Conservation (phyloP, 2,888 invertebrate species). For the Acanthacorydalis orientalis region DNA sequence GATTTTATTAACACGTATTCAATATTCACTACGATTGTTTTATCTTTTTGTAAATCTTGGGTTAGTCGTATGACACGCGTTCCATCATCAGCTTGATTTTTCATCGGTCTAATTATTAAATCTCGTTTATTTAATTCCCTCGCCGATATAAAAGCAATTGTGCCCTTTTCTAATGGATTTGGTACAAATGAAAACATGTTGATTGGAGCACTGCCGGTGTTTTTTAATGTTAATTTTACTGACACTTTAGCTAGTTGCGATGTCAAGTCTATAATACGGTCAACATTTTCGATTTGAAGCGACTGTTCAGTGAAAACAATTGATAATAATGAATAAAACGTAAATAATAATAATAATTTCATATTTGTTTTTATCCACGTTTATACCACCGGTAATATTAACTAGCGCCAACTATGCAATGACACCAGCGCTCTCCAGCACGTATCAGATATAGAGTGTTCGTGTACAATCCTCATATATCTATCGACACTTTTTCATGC, state of each 20-base stretch:
- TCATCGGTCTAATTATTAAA: conserved; percentile 17
- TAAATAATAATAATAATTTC: too few relatives aligned
- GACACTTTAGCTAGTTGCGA: conserved; percentile 78
- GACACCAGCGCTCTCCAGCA: too few relatives aligned
- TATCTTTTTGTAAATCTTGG: conserved; percentile 37
- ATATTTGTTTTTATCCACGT: too few relatives aligned
- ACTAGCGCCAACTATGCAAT: too few relatives aligned
- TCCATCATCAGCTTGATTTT: conserved; percentile 27
- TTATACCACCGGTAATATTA: too few relatives aligned
- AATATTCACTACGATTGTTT: conserved; percentile 39
- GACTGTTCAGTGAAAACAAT: neutral
- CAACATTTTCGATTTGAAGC: conserved; percentile 59
- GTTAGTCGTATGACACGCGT: conserved; percentile 25
- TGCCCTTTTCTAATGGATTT: conserved; percentile 41
- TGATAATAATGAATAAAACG: too few relatives aligned
- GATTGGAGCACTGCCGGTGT: conserved; percentile 55
- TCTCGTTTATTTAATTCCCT: conserved; percentile 35
- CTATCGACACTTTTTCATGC: too few relatives aligned
- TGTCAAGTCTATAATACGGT: conserved; percentile 70
- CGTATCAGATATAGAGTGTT: too few relatives aligned
- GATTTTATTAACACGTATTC: conserved; percentile 63
- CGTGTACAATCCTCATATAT: too few relatives aligned
- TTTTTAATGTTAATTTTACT: conserved; percentile 67
- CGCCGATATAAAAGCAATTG: conserved; percentile 59
- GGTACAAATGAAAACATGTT: conserved; percentile 54